A percentile compares a stretch with the other conserved stretches of the same genome.
These are phyloP conservation scores for Linyphia triangularis DNA, from an alignment of 2,888 invertebrate species.

Conservation along the genomic window DNA sequence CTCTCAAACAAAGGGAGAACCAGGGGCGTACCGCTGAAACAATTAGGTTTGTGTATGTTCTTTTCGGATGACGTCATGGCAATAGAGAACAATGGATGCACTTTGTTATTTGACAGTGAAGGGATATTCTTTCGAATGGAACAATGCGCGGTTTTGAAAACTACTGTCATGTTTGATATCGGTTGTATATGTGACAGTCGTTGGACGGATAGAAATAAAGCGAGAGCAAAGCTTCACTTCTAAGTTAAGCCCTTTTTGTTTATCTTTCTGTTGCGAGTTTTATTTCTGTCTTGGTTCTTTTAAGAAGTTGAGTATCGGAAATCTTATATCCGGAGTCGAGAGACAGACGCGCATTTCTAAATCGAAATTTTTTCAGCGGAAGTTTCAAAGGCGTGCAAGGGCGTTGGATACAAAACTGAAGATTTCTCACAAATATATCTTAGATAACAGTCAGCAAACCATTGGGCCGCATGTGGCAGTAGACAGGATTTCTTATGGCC, in stretches of 20 bases:
- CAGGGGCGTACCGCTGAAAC: slow-evolving; percentile 16
- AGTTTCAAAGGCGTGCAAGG: no score
- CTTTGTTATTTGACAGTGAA: slow-evolving; percentile 49
- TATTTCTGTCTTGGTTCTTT: no score
- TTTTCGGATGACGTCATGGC: slow-evolving; percentile 29
- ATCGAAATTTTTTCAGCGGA: no score
- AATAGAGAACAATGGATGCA: slow-evolving; percentile 51
- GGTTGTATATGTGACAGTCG: slow-evolving; percentile 7
- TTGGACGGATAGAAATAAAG: slow-evolving; percentile 19
- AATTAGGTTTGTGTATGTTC: slow-evolving; percentile 46
- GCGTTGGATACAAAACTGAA: no score
- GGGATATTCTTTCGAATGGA: slow-evolving; percentile 15
- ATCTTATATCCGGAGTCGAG: no score
- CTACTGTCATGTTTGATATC: slow-evolving; percentile 48
- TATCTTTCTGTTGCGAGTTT: background rate
- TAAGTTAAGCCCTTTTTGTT: background rate
- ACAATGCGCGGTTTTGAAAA: slow-evolving; percentile 59
- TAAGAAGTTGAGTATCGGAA: no score
- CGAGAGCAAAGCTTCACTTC: slow-evolving; percentile 1
- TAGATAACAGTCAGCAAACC: no score
- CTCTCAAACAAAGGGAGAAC: slow-evolving; percentile 51
- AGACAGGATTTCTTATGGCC: no score
- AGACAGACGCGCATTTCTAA: no score
- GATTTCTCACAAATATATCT: no score
- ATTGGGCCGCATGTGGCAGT: no score